Evolutionary conservation across 2,113 vertebrate species (phyloP), one percentile per base, ranked within the genome.

Genomic region (Antechinus flavipes): DNA sequence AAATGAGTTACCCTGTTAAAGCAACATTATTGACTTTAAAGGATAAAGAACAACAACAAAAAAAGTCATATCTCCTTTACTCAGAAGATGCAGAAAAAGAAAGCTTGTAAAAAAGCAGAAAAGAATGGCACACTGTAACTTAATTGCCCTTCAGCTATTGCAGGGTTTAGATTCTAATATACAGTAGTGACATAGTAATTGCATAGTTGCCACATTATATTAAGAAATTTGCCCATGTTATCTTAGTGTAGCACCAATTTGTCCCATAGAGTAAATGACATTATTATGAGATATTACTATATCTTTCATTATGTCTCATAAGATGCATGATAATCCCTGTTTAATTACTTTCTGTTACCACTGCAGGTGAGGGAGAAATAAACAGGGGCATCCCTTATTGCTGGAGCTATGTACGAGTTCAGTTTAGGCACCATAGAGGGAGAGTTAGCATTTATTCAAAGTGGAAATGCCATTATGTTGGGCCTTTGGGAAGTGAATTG

Each of bases 261-360:
- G 56, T 93, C 58, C 52, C 58, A 14, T 8, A n/a, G 94, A 91
- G 93, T 76, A 89, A 50, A 58, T 55, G 84, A 7, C 52, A 27
- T 49, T 2, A 11, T 91, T 46, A 16, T 8, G 42, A 54, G 52
- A 0, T 30, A 19, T 11, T 25, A 0, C 56, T 26, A 0, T 61
- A 23, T 54, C 54, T 92, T 91, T 58, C 47, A 8, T 76, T 61
- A 68, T 12, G 35, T 55, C 53, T 90, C 12, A 3, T n/a, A 35
- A 58, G n/a, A 90, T 52, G 35, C 68, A 53, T 4, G 11, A 47
- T 42, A 35, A 52, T 93, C 96, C 91, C 58, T 61, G 25, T 47
- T 91, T 93, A 91, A 93, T 94, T 91, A 30, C 50, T 95, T 90
- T 54, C 3, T 5, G 35, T 55, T 54, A 49, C 54, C 93, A 35